phyloP scores from a whole-genome alignment of 2,797 vertebrate species.

The Mormyrus hasselquistii region DNA sequence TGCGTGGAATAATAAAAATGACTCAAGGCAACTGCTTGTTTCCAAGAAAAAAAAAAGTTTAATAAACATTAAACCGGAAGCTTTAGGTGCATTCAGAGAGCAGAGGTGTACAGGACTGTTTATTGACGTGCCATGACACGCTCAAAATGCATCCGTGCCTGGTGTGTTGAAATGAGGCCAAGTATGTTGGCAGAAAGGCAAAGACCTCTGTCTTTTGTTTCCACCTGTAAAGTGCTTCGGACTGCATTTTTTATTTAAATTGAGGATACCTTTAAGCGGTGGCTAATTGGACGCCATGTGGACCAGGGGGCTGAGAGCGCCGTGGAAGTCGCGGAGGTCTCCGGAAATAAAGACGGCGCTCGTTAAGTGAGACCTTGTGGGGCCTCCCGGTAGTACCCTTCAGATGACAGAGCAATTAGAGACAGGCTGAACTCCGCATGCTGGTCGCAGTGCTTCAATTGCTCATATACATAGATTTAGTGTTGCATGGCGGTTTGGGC shows the following conservation, averaged over 20 bases:
- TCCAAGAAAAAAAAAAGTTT: neutral
- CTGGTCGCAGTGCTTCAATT: neutral
- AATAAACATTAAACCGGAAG: neutral
- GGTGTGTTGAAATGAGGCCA: neutral
- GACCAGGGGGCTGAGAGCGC: neutral
- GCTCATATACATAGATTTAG: neutral
- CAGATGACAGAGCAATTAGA: constrained; percentile 36
- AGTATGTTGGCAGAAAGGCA: neutral
- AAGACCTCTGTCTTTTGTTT: neutral
- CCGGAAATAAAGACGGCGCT: neutral
- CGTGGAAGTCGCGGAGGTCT: neutral
- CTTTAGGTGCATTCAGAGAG: neutral
- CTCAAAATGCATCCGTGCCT: neutral
- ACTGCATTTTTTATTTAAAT: neutral
- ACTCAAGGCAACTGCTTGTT: neutral
- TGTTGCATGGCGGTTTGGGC: neutral
- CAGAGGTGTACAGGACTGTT: neutral
- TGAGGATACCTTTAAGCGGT: neutral
- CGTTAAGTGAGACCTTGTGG: constrained; percentile 32
- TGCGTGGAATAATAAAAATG: neutral
- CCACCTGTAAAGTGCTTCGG: neutral
- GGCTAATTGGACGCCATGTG: neutral
- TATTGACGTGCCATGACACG: neutral
- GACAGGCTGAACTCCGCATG: neutral
- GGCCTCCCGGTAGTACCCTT: constrained; percentile 12